Percentiles rank a stretch among this genome's conserved stretches.
Evolutionary conservation across 2,888 invertebrate species (phyloP).

Genomic region (Synergus umbraculus): DNA sequence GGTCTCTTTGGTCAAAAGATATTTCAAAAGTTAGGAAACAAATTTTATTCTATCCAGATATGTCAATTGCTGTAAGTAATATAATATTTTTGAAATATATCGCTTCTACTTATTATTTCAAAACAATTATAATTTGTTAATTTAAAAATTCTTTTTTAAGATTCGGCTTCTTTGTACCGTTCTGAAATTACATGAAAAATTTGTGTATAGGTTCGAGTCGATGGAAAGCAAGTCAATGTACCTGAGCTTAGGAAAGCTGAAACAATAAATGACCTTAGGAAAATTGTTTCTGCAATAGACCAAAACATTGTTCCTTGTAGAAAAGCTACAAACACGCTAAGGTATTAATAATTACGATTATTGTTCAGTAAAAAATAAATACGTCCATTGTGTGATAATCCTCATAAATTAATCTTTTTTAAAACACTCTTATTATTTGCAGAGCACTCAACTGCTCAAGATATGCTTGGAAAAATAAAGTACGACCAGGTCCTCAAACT

Average conservation of each 20-base stretch:
- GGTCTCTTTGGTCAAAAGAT: background rate
- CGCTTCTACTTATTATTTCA: background rate
- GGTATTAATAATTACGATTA: background rate
- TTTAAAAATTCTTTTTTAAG: no score
- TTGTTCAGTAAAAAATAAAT: background rate
- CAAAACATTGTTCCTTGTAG: background rate
- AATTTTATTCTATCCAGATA: background rate
- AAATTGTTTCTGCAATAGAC: background rate
- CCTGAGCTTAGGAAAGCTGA: background rate
- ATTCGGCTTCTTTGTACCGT: background rate
- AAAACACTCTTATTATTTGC: background rate
- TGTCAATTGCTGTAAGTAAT: conserved; percentile 7
- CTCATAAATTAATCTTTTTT: background rate
- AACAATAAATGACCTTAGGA: background rate
- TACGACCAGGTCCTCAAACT: background rate
- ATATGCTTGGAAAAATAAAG: background rate
- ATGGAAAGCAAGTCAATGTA: background rate
- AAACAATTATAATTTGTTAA: no score
- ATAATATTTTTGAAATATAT: no score
- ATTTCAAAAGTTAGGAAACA: background rate
- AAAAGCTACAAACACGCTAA: background rate
- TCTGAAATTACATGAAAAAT: background rate
- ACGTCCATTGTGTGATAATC: background rate
- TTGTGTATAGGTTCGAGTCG: background rate
- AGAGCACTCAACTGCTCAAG: background rate